phyloP scores from a whole-genome alignment of 2,113 vertebrate species.

The Cyprichromis sp. region DNA sequence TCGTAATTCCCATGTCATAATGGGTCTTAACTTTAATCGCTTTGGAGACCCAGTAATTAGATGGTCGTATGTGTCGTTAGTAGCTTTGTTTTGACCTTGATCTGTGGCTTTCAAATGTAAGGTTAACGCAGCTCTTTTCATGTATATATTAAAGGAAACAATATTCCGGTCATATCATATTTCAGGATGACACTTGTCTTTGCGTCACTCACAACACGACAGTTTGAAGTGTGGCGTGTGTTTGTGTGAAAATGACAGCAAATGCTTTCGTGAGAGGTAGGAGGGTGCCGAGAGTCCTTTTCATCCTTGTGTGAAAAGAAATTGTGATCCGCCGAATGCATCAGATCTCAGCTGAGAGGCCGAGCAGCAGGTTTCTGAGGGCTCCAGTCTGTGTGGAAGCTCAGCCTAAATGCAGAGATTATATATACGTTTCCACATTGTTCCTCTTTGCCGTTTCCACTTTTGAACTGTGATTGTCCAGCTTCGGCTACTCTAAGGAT shows the following conservation, averaged over 20 bases:
- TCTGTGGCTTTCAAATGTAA: neutral
- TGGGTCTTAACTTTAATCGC: neutral
- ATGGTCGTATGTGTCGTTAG: neutral
- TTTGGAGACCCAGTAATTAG: neutral
- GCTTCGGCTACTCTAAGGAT: neutral
- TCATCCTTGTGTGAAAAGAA: slow-evolving; percentile 22
- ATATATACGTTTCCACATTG: neutral
- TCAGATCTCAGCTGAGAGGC: neutral
- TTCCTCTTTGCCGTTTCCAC: neutral
- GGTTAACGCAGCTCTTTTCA: slow-evolving; percentile 8
- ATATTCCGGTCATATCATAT: slow-evolving; percentile 24
- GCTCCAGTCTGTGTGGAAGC: neutral
- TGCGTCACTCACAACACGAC: slow-evolving; percentile 48
- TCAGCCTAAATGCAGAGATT: neutral
- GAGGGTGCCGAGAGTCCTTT: slow-evolving; percentile 23
- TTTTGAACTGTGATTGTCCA: neutral
- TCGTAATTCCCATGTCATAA: neutral
- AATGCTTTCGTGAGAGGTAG: slow-evolving; percentile 23
- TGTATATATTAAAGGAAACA: neutral
- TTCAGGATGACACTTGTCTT: slow-evolving; percentile 25
- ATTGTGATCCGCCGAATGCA: slow-evolving; percentile 15
- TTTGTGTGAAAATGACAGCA: slow-evolving; percentile 41
- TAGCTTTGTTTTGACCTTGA: neutral
- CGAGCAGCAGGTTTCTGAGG: slow-evolving; percentile 27
- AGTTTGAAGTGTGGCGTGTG: slow-evolving; percentile 38